Base-by-base conservation (phyloP, 2,797 vertebrate species). In the Enteromius viviparus region DNA sequence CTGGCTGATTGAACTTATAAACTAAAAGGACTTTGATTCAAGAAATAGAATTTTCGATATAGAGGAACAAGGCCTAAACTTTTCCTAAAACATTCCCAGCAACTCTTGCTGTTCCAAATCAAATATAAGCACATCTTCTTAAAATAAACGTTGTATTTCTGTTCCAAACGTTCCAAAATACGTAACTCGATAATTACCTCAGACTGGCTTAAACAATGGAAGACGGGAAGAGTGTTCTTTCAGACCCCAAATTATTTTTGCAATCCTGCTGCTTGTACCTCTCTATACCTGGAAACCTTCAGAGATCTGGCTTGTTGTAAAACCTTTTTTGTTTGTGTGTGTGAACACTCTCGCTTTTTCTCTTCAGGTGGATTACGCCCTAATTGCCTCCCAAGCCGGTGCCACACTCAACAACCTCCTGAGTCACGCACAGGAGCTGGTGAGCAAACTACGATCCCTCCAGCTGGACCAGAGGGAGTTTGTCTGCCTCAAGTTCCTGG, bases 401-500 rank as follows among this genome's bases (percentile, higher is more conserved):
- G 95, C 95, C 89, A 97, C 98, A 3, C 97, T 99, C 91, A 98
- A 96, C 95, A 98, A 95, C 91, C 96, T 99, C 79, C 93, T 99
- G 95, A 96, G 96, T 90, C 98, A 98, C 0, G 97, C 98, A 23
- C 98, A 99, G 92, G 98, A 99, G 68, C 87, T 99, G 79, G 97
- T 98, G 92, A 93, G 93, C 87, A 99, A 97, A 90, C 96, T 99
- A 75, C 97, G 97, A 19, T 96, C 97, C 0, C 93, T 99, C 23
- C 98, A 99, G 94, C 95, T 99, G 68, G 98, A 99, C 91, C 96
- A 98, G 86, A 95, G 98, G 89, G 98, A 99, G 91, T 99, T 99
- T 14, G 98, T 99, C 85, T 99, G 98, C 93, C 96, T 99, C 92
- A 99, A 99, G 93, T 99, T 99, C 93, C 91, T 99, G 92, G 98